Percentiles rank a stretch among this genome's conserved stretches.
Conservation (phyloP, 2,797 vertebrate genomes). For the Hypotaenidia philippensis region DNA sequence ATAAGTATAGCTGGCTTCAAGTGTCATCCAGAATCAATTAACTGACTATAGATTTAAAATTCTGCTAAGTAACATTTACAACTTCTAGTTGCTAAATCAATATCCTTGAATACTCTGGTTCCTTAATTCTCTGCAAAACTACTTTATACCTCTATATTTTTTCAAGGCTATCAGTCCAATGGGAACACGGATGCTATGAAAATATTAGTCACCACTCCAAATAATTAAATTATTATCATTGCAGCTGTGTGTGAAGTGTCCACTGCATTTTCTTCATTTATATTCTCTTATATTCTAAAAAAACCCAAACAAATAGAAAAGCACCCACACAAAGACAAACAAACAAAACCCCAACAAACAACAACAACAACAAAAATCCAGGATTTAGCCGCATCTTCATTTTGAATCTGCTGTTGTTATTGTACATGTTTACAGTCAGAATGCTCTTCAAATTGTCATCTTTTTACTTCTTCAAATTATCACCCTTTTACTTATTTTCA, state of each 20-base stretch:
- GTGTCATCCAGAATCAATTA: neutral
- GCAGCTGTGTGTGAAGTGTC: no score
- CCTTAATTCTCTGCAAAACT: neutral
- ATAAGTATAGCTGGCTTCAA: neutral
- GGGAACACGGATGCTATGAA: neutral
- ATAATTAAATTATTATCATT: neutral
- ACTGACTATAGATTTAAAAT: neutral
- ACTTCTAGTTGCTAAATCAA: neutral
- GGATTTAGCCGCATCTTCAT: neutral
- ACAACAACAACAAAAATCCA: no score
- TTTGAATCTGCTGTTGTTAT: neutral
- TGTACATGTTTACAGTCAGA: neutral
- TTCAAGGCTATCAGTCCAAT: neutral
- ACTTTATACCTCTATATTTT: neutral
- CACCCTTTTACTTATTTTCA: neutral
- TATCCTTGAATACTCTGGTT: neutral
- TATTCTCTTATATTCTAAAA: no score
- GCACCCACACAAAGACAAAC: no score
- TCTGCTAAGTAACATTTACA: neutral
- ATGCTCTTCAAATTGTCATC: neutral
- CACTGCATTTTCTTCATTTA: no score
- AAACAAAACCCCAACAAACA: no score
- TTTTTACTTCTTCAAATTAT: neutral
- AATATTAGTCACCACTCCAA: neutral
- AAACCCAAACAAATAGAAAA: no score